Conservation (phyloP, 1,140 invertebrate genomes). For the Nebria ingens region DNA sequence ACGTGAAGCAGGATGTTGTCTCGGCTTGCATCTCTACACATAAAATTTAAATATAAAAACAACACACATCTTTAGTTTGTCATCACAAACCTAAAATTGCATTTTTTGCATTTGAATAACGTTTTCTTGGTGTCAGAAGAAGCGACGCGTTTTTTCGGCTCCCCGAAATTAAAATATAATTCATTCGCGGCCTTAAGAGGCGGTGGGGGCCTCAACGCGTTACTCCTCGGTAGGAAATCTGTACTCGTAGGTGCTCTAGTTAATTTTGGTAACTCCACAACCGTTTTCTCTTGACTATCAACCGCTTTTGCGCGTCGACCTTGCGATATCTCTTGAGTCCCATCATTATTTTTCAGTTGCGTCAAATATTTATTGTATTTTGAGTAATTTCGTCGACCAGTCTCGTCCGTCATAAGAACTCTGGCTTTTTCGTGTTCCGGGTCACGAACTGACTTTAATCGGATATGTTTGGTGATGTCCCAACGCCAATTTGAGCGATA, state of each 20-base stretch:
- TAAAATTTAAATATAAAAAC: neutral
- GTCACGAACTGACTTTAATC: slow-evolving; percentile 75
- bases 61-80: neutral
- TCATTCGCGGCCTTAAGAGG: slow-evolving; percentile 27
- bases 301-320: slow-evolving; percentile 25
- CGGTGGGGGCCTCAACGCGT: slow-evolving; percentile 21
- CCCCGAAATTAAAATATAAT: slow-evolving; percentile 17
- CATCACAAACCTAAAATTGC: slow-evolving; percentile 58
- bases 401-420: slow-evolving; percentile 84
- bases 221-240: slow-evolving; percentile 25
- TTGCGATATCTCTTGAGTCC: slow-evolving; percentile 33
- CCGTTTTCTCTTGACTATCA: slow-evolving; percentile 23
- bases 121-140: slow-evolving; percentile 41
- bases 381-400: slow-evolving; percentile 80
- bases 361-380: slow-evolving; percentile 84
- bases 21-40: slow-evolving; percentile 47
- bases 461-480: slow-evolving; percentile 94
- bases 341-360: slow-evolving; percentile 43
- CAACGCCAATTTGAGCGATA: slow-evolving; percentile 91
- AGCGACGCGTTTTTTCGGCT: slow-evolving; percentile 23
- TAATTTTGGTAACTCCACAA: slow-evolving; percentile 38
- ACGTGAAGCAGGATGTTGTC: slow-evolving; percentile 56
- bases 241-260: slow-evolving; percentile 30
- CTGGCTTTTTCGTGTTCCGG: slow-evolving; percentile 63
- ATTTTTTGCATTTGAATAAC: slow-evolving; percentile 74